phyloP scores from a whole-genome alignment of 2,888 invertebrate genomes.

The Caenorhabditis sp. region DNA sequence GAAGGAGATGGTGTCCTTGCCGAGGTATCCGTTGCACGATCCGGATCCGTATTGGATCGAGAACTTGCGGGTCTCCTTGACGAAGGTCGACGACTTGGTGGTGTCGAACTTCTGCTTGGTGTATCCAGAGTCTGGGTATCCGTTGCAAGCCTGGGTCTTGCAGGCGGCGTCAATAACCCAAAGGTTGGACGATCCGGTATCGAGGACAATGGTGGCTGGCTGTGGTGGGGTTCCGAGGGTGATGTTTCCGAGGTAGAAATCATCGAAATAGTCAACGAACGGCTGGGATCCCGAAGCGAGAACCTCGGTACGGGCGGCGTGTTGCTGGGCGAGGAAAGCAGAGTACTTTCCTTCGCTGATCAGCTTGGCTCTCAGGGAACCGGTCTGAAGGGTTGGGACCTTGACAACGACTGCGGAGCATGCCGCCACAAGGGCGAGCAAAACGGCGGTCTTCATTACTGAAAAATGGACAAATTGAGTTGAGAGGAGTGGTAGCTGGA shows the following conservation, averaged over 20 bases:
- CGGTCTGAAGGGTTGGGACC: constrained; percentile 62
- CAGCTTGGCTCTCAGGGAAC: constrained; percentile 67
- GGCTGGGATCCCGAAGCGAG: constrained; percentile 71
- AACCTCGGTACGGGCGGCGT: constrained; percentile 52
- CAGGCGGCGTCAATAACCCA: constrained; percentile 79
- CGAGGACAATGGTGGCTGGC: constrained; percentile 73
- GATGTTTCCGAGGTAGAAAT: constrained; percentile 81
- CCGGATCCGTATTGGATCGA: constrained; percentile 79
- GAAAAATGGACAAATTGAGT: constrained; percentile 11
- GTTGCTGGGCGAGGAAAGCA: constrained; percentile 56
- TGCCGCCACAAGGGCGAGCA: constrained; percentile 73
- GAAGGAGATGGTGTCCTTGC: constrained; percentile 72
- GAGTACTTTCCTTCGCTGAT: constrained; percentile 66
- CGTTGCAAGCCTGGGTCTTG: constrained; percentile 74
- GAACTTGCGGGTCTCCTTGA: constrained; percentile 70
- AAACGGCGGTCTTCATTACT: constrained; percentile 72
- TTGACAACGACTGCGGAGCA: constrained; percentile 66
- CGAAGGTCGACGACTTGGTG: constrained; percentile 75
- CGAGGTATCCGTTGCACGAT: constrained; percentile 76
- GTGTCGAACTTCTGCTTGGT: constrained; percentile 78
- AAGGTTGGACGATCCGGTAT: constrained; percentile 79
- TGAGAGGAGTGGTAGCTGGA: neutral
- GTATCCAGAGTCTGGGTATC: constrained; percentile 71
- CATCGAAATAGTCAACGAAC: constrained; percentile 78
- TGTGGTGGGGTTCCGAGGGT: constrained; percentile 77